A percentile compares a stretch with the other conserved stretches of the same genome.
phyloP scores from a whole-genome alignment of 2,888 invertebrate genomes.

The Salpingus planirostris region DNA sequence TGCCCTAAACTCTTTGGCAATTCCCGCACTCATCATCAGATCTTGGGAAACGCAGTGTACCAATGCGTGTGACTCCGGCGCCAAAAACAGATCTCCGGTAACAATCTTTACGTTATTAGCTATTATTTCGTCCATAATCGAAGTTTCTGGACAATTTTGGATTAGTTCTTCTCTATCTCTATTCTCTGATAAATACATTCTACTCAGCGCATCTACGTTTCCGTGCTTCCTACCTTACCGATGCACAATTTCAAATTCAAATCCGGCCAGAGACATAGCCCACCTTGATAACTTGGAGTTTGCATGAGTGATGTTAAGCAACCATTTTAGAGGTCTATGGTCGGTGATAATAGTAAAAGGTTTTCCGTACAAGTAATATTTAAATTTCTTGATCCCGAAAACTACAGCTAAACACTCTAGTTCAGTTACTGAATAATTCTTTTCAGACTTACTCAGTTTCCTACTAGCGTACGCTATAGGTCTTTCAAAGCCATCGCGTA shows the following conservation, averaged over 20 bases:
- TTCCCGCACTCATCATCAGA: too few relatives aligned
- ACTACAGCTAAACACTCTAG: not conserved
- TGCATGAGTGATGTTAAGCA: not conserved
- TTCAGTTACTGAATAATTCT: not conserved
- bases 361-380: not conserved
- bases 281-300: not conserved
- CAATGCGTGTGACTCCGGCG: too few relatives aligned
- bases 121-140: too few relatives aligned
- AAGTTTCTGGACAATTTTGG: too few relatives aligned
- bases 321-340: conserved; percentile 1
- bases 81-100: too few relatives aligned
- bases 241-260: not conserved
- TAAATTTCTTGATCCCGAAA: not conserved
- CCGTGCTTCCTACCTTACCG: not conserved
- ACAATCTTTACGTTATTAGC: too few relatives aligned
- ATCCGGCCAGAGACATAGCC: not conserved
- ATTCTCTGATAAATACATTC: not conserved
- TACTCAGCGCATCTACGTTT: not conserved
- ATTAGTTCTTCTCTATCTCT: not conserved
- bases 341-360: not conserved
- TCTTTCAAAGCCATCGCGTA: not conserved
- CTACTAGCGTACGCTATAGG: conserved; percentile 1
- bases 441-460: not conserved
- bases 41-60: too few relatives aligned
- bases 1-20: too few relatives aligned